phyloP scores from a whole-genome alignment of 2,797 vertebrate genomes.

The Halcyon leucocephala region DNA sequence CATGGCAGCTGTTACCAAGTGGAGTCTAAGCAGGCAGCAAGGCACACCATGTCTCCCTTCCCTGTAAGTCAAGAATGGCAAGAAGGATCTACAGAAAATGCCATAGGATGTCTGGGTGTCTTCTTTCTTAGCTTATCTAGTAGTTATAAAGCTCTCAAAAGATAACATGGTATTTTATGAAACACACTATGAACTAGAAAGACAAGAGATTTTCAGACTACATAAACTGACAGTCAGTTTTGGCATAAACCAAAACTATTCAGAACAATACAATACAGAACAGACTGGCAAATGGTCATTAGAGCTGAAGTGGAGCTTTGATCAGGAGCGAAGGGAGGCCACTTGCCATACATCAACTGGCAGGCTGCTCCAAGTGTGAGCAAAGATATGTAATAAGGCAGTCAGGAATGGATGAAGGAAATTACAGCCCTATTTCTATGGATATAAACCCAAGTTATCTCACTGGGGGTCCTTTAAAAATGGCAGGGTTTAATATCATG shows the following conservation, averaged over 20 bases:
- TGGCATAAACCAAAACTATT: not conserved
- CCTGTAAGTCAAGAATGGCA: not conserved
- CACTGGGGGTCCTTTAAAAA: conserved; percentile 39
- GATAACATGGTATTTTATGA: not conserved
- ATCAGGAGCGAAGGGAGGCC: not conserved
- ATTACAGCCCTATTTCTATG: conserved; percentile 19
- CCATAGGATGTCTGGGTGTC: not conserved
- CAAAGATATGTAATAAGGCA: not conserved
- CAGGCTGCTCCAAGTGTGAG: not conserved
- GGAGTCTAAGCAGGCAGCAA: not conserved
- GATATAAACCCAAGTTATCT: conserved; percentile 14
- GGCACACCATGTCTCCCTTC: not conserved
- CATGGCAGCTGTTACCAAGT: not conserved
- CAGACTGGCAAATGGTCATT: not conserved
- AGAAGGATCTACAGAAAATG: not conserved
- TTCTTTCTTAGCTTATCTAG: not conserved
- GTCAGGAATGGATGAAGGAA: conserved; percentile 15
- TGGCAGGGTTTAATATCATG: conserved; percentile 43
- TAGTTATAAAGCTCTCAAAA: not conserved
- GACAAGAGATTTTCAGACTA: not conserved
- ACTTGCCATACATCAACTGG: not conserved
- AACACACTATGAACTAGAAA: not conserved
- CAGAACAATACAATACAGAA: not conserved
- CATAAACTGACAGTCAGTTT: not conserved
- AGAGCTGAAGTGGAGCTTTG: not conserved